These are phyloP conservation scores for Myodes glareolus DNA, from an alignment of 2,113 vertebrate species.

Conservation along the genomic window DNA sequence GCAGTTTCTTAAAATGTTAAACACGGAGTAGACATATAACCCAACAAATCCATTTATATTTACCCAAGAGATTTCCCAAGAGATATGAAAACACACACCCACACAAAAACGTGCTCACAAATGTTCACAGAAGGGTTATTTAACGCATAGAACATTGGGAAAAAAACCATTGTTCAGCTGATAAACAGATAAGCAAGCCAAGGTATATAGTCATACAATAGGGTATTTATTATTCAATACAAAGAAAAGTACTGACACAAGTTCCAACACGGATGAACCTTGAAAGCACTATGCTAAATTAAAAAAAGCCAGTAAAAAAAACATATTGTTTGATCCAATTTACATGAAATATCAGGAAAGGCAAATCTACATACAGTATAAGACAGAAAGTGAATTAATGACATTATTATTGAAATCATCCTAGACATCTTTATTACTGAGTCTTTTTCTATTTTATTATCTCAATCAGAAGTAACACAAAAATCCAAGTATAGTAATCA, in stretches of 20 bases:
- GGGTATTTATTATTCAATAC: neutral
- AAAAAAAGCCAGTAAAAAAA: neutral
- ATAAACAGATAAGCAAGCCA: neutral
- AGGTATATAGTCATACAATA: neutral
- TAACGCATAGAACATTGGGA: neutral
- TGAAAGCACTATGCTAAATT: neutral
- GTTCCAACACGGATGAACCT: neutral
- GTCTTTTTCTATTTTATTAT: constrained; percentile 5
- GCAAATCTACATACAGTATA: neutral
- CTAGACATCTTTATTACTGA: neutral
- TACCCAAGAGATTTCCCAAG: neutral
- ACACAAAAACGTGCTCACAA: neutral
- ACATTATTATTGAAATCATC: neutral
- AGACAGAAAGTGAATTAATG: neutral
- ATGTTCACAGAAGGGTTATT: neutral
- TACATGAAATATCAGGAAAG: neutral
- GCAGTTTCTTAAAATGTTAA: neutral
- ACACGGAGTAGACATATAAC: neutral
- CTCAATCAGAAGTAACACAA: constrained; percentile 27
- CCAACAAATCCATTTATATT: neutral
- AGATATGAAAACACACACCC: neutral
- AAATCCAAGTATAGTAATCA: neutral
- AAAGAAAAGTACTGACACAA: neutral
- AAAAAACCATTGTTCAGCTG: neutral
- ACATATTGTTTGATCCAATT: neutral